Conservation (phyloP, 92 coral and sea anemone species). For the Umimayanthus chanpuru region DNA sequence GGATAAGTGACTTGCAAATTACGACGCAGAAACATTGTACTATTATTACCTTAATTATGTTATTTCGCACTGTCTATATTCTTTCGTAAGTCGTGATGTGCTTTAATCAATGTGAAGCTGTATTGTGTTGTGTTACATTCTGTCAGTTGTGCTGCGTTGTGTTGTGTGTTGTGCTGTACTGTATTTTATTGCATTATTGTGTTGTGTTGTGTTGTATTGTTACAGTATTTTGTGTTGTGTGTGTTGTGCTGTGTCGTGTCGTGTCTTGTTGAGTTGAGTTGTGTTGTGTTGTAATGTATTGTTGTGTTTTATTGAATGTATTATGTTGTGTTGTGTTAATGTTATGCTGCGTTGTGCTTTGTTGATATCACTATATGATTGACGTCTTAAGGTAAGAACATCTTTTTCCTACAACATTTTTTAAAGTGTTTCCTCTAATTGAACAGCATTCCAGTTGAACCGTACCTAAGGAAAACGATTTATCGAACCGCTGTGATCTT, state of each 20-base stretch:
- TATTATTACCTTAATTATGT: no score
- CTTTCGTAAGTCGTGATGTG: no score
- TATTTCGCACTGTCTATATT: no score
- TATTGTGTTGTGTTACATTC: neutral
- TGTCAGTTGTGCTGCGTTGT: neutral
- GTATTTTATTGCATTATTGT: no score
- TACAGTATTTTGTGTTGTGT: neutral
- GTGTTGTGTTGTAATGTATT: neutral
- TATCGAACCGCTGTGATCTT: constrained; percentile 59
- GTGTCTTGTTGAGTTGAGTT: neutral
- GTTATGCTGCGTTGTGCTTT: neutral
- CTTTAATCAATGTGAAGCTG: no score
- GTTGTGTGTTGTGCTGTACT: neutral
- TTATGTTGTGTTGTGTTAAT: neutral
- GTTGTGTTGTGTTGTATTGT: neutral
- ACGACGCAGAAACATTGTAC: neutral
- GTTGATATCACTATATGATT: no score
- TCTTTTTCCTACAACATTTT: neutral
- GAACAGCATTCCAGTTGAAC: neutral
- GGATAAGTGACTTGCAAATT: neutral
- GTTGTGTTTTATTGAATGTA: no score
- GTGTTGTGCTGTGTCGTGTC: neutral
- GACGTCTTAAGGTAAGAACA: neutral
- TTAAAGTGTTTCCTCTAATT: neutral
- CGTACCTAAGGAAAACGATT: constrained; percentile 36